Conservation (phyloP, 2,888 invertebrate genomes). For the Drosophila neonasuta region DNA sequence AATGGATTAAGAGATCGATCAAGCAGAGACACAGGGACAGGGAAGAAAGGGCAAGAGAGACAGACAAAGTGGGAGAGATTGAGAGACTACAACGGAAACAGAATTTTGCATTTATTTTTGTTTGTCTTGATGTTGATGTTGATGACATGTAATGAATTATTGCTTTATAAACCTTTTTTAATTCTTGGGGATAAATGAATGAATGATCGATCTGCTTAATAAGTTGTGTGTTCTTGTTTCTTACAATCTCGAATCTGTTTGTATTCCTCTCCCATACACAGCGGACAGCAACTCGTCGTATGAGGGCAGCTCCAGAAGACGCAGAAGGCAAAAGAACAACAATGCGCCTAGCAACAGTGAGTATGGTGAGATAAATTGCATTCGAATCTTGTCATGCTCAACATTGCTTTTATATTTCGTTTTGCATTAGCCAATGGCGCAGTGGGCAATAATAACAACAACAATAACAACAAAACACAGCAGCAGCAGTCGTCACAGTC, state of each 20-base stretch:
- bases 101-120: conserved; percentile 6
- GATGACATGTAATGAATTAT: neutral
- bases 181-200: conserved; percentile 7
- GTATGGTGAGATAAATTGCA: conserved; percentile 63
- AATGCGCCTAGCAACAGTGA: conserved; percentile 81
- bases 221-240: conserved; percentile 14
- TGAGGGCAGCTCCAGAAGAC: conserved; percentile 81
- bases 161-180: conserved; percentile 4
- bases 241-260: neutral
- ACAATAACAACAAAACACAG: conserved; percentile 74
- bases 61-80: neutral
- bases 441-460: conserved; percentile 80
- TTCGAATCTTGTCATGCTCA: conserved; percentile 1
- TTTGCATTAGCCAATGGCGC: conserved; percentile 79
- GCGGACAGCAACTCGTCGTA: conserved; percentile 82
- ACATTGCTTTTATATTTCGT: neutral
- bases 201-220: neutral
- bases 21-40: neutral
- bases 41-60: neutral
- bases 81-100: neutral
- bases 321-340: conserved; percentile 81
- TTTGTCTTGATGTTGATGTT: neutral
- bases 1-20: conserved; percentile 29
- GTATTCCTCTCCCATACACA: conserved; percentile 39
- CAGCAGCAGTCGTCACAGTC: conserved; percentile 64